A percentile compares a stretch with the other conserved stretches of the same genome.
These are phyloP conservation scores for Caenorhabditis elegans DNA, from an alignment of 1,140 invertebrate species.

Conservation along the genomic window DNA sequence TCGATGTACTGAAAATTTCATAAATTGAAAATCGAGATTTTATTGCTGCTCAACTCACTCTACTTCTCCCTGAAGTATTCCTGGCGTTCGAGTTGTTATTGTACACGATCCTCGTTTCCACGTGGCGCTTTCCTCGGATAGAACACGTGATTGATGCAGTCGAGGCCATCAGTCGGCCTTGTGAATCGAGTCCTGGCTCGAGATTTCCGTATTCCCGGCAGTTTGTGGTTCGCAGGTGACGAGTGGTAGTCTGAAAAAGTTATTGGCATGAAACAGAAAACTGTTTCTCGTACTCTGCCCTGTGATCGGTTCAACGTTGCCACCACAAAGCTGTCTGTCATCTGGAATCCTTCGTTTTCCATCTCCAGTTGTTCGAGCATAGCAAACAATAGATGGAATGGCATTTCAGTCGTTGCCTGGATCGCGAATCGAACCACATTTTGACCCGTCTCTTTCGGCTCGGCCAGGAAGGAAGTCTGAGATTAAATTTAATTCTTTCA, in stretches of 20 bases:
- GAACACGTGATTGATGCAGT: not conserved
- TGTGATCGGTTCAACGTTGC: not conserved
- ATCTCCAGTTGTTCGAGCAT: not conserved
- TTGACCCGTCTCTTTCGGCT: not conserved
- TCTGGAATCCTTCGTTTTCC: not conserved
- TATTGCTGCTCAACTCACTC: not conserved
- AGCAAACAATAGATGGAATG: not conserved
- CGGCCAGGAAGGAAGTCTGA: not conserved
- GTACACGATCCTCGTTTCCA: not conserved
- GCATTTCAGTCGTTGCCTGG: not conserved
- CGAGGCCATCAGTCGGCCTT: not conserved
- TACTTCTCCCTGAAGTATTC: not conserved
- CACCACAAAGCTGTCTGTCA: not conserved
- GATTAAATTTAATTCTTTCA: not conserved
- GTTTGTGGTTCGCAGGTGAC: not conserved
- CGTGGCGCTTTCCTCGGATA: not conserved
- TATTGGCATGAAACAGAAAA: not conserved
- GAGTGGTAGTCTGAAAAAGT: not conserved
- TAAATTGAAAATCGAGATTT: not conserved
- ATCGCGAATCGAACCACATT: not conserved
- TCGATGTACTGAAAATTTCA: conserved; percentile 20
- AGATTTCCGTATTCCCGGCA: not conserved
- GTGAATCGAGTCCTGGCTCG: not conserved
- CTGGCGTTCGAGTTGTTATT: not conserved
- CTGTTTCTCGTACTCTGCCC: not conserved